Base-by-base conservation (phyloP, 2,888 invertebrate species). In the Caradrina clavipalpis region DNA sequence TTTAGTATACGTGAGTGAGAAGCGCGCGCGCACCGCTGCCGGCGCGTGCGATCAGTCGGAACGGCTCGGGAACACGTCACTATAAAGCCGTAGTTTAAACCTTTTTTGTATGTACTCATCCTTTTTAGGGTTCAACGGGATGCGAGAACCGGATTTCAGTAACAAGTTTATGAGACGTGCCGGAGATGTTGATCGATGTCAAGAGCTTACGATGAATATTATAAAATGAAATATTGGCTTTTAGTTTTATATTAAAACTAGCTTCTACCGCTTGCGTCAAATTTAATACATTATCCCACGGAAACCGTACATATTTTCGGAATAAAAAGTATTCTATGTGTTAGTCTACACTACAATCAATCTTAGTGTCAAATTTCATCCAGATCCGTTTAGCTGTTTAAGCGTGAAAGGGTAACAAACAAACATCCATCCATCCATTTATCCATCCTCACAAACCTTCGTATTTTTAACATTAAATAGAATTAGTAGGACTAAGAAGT, bases 61-160 rank as follows among this genome's bases (percentile, higher is more conserved):
- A 89, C 90, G 60, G 76, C 85, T 78, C 80, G 83, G 85, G 82
- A 81, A 66, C 81, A 77, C 83, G 82, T 83, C 82, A 83, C 81
- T 79, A 74, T 76, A 78, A 73, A 78, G 78, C 74, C 71, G 71
- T 84, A 77, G 84, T 81, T 82, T 59, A 70, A 86, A 85, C 81
- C 82, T 83, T 83, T 86, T 91, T 87, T 89, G 86, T 88, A 83
- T 85, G 80, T 80, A 82, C 85, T 84, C 89, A 88, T 92, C 93
- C 90, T 91, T 90, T 88, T 89, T 91, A 89, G 90, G 89, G 90
- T 89, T 90, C 89, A 86, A 83, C 80, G 73, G 80, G 85, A 84
- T 56, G 66, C 49, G 63, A 73, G 76, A 88, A 85, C 85, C 84
- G 84, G 86, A 82, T 77, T 74, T 50, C n/a, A 21, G 55, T 60